These are phyloP conservation scores for Limnephilus lunatus DNA, from an alignment of 2,888 invertebrate species.

Conservation along the genomic window DNA sequence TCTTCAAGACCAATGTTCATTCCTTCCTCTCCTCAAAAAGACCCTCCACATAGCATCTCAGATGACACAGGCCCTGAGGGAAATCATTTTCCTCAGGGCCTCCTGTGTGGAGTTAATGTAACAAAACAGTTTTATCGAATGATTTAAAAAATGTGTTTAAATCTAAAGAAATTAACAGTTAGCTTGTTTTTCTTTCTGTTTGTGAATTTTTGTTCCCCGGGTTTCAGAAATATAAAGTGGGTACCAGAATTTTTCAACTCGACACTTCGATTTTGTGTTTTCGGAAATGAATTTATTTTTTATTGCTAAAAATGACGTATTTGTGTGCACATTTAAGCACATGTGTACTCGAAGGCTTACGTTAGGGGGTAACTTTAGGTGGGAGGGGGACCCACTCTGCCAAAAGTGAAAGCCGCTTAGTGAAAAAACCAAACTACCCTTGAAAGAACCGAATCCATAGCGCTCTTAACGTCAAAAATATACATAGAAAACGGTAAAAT, in stretches of 20 bases:
- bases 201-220: background rate
- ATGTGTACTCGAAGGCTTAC: conserved; percentile 22
- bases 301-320: background rate
- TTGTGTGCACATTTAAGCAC: background rate
- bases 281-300: background rate
- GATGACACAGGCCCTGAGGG: no score
- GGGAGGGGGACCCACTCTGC: background rate
- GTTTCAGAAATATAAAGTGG: background rate
- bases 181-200: background rate
- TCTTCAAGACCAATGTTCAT: no score
- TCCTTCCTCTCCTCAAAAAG: no score
- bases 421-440: conserved; percentile 55
- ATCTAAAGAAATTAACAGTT: no score
- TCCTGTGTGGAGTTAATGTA: no score
- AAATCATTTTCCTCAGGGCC: no score
- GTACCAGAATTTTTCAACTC: background rate
- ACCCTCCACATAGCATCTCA: no score
- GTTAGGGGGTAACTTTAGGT: background rate
- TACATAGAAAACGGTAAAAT: conserved; percentile 62
- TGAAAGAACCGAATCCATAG: conserved; percentile 45
- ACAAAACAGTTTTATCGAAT: no score
- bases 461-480: conserved; percentile 58
- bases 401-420: conserved; percentile 51
- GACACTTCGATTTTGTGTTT: background rate
- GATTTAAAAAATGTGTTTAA: no score